Conservation (phyloP, 2,797 vertebrate species). For the Aulostomus chinensis region DNA sequence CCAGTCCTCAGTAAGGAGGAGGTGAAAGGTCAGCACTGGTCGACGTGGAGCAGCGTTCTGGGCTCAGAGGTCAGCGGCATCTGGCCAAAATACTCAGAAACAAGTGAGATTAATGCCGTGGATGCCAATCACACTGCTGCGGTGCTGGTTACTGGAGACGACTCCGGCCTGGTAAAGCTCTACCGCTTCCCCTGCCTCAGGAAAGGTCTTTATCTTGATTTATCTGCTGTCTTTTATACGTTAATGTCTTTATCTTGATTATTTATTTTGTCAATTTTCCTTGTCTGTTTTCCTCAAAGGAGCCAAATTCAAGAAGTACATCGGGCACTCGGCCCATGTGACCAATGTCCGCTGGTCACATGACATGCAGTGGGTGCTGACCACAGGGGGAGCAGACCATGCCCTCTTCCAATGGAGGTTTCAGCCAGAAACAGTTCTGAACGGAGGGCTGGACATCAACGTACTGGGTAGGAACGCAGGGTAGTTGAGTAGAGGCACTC, state of each 20-base stretch:
- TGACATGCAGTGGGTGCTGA: conserved; percentile 93
- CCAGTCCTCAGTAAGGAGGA: conserved; percentile 87
- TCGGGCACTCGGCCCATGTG: conserved; percentile 95
- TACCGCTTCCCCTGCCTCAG: conserved; percentile 91
- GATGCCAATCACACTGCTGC: conserved; percentile 90
- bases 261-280: background rate
- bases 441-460: conserved; percentile 80
- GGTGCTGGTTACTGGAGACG: conserved; percentile 89
- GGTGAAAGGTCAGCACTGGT: conserved; percentile 90
- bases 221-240: rapidly evolving
- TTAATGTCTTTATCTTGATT: background rate
- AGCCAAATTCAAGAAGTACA: conserved; percentile 93
- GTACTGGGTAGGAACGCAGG: conserved; percentile 25
- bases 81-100: conserved; percentile 91
- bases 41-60: conserved; percentile 91
- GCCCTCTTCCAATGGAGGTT: conserved; percentile 97
- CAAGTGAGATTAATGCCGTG: conserved; percentile 90
- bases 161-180: conserved; percentile 91
- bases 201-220: conserved; percentile 79
- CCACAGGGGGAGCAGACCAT: conserved; percentile 94
- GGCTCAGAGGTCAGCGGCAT: conserved; percentile 93
- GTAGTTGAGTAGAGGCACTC: background rate
- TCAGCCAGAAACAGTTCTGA: conserved; percentile 88
- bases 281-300: conserved; percentile 60
- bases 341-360: conserved; percentile 95